A percentile compares a stretch with the other conserved stretches of the same genome.
These are phyloP conservation scores for Characodon lateralis DNA, from an alignment of 2,797 vertebrate species.

Conservation along the genomic window DNA sequence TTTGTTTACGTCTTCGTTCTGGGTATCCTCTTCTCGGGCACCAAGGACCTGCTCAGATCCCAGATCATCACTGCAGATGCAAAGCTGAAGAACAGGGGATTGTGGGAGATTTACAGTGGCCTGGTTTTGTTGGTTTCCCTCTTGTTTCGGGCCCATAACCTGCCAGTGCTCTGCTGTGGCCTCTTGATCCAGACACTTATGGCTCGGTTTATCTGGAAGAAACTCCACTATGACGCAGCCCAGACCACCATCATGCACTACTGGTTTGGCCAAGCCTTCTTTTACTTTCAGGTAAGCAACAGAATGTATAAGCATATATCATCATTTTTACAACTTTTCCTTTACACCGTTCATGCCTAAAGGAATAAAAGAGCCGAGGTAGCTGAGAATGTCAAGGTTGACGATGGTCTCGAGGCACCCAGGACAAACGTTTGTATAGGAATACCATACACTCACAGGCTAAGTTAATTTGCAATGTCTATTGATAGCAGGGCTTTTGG, in stretches of 20 bases:
- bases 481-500: no score
- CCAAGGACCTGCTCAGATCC: slow-evolving; percentile 90
- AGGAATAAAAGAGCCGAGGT: no score
- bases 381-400: no score
- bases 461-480: no score
- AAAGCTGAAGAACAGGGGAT: slow-evolving; percentile 80
- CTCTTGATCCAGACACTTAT: slow-evolving; percentile 88
- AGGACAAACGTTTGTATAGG: no score
- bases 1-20: slow-evolving; percentile 94
- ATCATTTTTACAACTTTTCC: not conserved
- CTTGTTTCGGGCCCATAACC: slow-evolving; percentile 91
- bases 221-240: slow-evolving; percentile 85
- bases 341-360: not conserved
- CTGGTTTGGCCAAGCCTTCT: slow-evolving; percentile 98
- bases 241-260: slow-evolving; percentile 94
- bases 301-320: not conserved
- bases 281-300: slow-evolving; percentile 86
- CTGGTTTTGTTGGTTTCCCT: slow-evolving; percentile 89
- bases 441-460: no score
- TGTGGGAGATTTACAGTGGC: slow-evolving; percentile 93
- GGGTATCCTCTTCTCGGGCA: slow-evolving; percentile 93
- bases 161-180: slow-evolving; percentile 88
- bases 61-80: slow-evolving; percentile 84
- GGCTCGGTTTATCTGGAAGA: slow-evolving; percentile 90
- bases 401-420: no score